phyloP scores from a whole-genome alignment of 2,113 vertebrate genomes.

The Pseudorhombus dupliciocellatus region DNA sequence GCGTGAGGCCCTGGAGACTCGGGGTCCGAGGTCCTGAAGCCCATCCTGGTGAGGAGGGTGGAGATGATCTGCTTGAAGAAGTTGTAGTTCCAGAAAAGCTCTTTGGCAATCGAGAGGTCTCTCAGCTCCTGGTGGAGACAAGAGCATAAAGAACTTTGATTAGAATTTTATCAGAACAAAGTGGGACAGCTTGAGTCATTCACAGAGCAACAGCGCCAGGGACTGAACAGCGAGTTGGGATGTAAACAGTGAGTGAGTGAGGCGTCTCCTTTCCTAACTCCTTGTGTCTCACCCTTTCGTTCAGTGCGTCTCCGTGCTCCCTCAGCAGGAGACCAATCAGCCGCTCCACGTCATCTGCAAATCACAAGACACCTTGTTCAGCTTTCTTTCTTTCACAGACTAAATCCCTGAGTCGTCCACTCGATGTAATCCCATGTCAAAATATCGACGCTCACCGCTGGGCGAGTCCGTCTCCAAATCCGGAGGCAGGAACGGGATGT shows the following conservation, averaged over 20 bases:
- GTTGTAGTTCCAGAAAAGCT: constrained; percentile 67
- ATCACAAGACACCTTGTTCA: not conserved
- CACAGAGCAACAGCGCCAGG: too few species aligned
- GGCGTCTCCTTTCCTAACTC: not conserved
- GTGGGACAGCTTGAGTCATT: too few species aligned
- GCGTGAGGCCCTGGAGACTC: constrained; percentile 44
- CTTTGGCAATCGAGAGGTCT: constrained; percentile 37
- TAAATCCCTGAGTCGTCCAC: too few species aligned
- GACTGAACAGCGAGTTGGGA: too few species aligned
- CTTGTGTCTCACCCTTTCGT: constrained; percentile 74
- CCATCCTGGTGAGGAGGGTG: constrained; percentile 63
- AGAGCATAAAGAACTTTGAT: not conserved
- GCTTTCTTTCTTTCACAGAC: too few species aligned
- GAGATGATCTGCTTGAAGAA: constrained; percentile 75
- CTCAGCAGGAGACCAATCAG: constrained; percentile 84
- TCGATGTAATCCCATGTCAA: not conserved
- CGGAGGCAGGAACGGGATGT: constrained; percentile 40
- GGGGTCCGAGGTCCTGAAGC: constrained; percentile 21
- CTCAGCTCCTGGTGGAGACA: constrained; percentile 70
- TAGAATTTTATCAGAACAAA: too few species aligned
- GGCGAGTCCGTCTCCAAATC: constrained; percentile 11
- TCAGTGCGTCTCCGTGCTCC: constrained; percentile 78
- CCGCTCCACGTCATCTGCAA: constrained; percentile 69
- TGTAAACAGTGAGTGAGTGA: too few species aligned
- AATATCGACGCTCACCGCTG: constrained; percentile 40